Conservation (phyloP, 2,888 invertebrate genomes). For the Bhutanitis thaidina region DNA sequence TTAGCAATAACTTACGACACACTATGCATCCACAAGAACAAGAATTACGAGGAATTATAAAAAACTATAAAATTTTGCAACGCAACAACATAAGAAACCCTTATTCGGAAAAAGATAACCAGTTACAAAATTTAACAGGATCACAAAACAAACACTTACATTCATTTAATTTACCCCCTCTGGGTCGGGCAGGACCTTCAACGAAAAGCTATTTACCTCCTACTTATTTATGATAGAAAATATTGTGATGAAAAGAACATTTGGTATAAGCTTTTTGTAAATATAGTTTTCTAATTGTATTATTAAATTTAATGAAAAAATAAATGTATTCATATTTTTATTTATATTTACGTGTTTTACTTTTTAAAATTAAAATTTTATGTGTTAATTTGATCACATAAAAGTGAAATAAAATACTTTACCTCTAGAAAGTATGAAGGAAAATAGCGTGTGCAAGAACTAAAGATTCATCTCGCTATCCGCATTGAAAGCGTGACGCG, state of each 20-base stretch:
- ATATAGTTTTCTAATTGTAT: too few species aligned
- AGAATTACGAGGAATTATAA: constrained; percentile 59
- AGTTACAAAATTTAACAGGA: constrained; percentile 43
- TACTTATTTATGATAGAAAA: constrained; percentile 45
- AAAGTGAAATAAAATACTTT: background rate
- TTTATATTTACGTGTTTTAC: too few species aligned
- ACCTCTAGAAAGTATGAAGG: constrained; percentile 23
- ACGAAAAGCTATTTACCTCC: constrained; percentile 68
- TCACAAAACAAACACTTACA: constrained; percentile 45
- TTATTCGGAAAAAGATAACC: constrained; percentile 38
- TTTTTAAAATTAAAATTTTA: background rate
- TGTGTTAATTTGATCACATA: background rate
- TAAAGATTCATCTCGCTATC: constrained; percentile 46
- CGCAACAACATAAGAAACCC: constrained; percentile 49
- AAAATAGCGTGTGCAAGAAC: constrained; percentile 6
- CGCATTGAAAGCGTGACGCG: constrained; percentile 70
- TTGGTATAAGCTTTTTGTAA: too few species aligned
- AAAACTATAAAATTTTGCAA: constrained; percentile 69
- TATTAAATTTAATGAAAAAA: too few species aligned
- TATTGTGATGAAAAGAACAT: constrained; percentile 27
- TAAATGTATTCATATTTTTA: too few species aligned
- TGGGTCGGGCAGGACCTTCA: constrained; percentile 69
- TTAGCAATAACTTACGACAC: constrained; percentile 36
- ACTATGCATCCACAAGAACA: constrained; percentile 42
- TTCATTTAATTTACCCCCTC: constrained; percentile 52